A percentile compares a stretch with the other conserved stretches of the same genome.
phyloP scores from a whole-genome alignment of 2,888 invertebrate species.

The Sinodicranocentrus sp. region DNA sequence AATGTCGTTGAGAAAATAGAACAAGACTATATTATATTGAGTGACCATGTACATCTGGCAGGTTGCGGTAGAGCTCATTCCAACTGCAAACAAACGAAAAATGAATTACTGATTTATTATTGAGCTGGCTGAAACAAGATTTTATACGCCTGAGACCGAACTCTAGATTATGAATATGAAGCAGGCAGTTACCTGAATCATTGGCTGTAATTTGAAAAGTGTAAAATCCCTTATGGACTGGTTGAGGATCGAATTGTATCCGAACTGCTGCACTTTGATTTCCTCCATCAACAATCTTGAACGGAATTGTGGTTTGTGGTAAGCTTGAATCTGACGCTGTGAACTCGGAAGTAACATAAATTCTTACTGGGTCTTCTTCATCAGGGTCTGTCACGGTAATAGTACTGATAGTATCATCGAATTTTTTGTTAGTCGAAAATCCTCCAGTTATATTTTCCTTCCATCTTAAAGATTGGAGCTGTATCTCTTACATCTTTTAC shows the following conservation, averaged over 20 bases:
- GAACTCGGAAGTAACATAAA: conserved; percentile 28
- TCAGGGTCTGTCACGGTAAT: conserved; percentile 46
- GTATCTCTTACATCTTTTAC: conserved; percentile 85
- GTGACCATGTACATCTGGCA: conserved; percentile 60
- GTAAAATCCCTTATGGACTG: conserved; percentile 45
- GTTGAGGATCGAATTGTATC: conserved; percentile 37
- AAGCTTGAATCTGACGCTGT: conserved; percentile 9
- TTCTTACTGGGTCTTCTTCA: conserved; percentile 28
- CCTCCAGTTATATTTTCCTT: conserved; percentile 78
- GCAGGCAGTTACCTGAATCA: conserved; percentile 61
- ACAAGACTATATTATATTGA: conserved; percentile 15
- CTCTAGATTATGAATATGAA: no score
- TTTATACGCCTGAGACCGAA: no score
- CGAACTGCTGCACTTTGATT: neutral
- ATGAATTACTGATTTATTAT: no score
- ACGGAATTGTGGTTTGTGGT: neutral
- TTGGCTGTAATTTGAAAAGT: conserved; percentile 57
- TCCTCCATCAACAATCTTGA: conserved; percentile 2
- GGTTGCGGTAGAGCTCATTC: neutral
- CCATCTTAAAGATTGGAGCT: conserved; percentile 80
- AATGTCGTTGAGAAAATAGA: conserved; percentile 29
- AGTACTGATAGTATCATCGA: conserved; percentile 1
- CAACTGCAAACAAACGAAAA: no score
- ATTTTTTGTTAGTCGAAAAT: conserved; percentile 16
- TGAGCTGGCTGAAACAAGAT: no score